Conservation (phyloP, 2,113 vertebrate genomes). For the Scartelaos histophorus region DNA sequence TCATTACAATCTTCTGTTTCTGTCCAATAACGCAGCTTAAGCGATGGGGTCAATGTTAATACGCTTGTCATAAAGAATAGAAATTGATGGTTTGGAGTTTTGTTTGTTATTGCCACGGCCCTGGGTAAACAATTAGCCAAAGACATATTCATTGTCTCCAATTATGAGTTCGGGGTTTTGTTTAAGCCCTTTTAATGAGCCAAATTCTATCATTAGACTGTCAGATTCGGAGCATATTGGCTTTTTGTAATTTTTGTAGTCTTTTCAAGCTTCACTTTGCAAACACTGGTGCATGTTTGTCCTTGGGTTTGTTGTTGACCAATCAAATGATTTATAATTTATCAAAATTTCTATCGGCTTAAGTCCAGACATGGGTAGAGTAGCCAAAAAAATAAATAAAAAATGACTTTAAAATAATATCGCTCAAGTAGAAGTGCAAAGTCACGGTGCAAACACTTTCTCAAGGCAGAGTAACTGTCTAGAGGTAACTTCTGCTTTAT, state of each 20-base stretch:
- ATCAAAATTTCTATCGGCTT: neutral
- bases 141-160: conserved; percentile 62
- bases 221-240: neutral
- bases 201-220: conserved; percentile 32
- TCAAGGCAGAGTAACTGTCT: neutral
- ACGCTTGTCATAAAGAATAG: conserved; percentile 47
- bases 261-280: neutral
- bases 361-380: too few relatives aligned
- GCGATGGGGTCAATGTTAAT: conserved; percentile 52
- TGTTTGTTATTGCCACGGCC: conserved; percentile 49
- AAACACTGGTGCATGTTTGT: neutral
- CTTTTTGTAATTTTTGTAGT: neutral
- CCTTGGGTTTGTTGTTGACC: neutral
- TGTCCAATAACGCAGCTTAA: conserved; percentile 28
- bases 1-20: conserved; percentile 37
- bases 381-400: neutral
- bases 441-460: neutral
- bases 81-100: conserved; percentile 53
- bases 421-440: neutral
- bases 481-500: too few relatives aligned
- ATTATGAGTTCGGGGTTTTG: conserved; percentile 59
- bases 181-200: conserved; percentile 40
- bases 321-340: neutral
- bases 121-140: conserved; percentile 63
- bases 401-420: neutral